Conservation (phyloP, 1,140 invertebrate genomes). For the Drosophila repleta region DNA sequence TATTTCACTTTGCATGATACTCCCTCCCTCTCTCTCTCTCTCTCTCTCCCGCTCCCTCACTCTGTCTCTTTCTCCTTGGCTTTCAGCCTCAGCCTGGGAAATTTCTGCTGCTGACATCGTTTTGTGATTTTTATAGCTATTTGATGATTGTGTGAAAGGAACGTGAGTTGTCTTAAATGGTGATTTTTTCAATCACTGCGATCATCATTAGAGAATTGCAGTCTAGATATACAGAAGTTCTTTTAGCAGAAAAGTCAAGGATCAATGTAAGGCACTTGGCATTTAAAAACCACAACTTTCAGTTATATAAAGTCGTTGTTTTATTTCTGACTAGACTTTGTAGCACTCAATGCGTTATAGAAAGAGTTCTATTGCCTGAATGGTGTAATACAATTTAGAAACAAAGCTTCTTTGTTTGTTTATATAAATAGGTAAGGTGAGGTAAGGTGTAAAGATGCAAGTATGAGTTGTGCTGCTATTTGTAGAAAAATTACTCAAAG, state of each 20-base stretch:
- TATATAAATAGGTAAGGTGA: too few relatives aligned
- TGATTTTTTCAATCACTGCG: constrained; percentile 21
- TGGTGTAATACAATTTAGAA: too few relatives aligned
- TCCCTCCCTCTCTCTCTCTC: constrained; percentile 9
- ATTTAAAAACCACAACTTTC: neutral
- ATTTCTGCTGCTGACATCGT: constrained; percentile 58
- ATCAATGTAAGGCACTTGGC: neutral
- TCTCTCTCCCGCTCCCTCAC: neutral
- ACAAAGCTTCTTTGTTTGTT: too few relatives aligned
- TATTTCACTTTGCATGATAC: constrained; percentile 64
- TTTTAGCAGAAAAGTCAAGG: too few relatives aligned
- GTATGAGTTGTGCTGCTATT: too few relatives aligned
- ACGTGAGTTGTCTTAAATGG: constrained; percentile 17
- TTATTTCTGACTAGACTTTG: too few relatives aligned
- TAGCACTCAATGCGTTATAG: too few relatives aligned
- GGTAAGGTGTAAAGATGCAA: too few relatives aligned
- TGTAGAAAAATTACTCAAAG: too few relatives aligned
- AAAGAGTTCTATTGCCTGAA: too few relatives aligned
- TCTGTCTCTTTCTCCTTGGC: neutral
- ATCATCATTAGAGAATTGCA: neutral
- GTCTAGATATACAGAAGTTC: neutral
- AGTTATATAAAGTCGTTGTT: neutral
- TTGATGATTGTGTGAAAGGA: constrained; percentile 4
- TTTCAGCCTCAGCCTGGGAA: constrained; percentile 50
- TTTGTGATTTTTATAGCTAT: constrained; percentile 40